Conservation (phyloP, 2,113 vertebrate species). For the Hipposideros armiger region DNA sequence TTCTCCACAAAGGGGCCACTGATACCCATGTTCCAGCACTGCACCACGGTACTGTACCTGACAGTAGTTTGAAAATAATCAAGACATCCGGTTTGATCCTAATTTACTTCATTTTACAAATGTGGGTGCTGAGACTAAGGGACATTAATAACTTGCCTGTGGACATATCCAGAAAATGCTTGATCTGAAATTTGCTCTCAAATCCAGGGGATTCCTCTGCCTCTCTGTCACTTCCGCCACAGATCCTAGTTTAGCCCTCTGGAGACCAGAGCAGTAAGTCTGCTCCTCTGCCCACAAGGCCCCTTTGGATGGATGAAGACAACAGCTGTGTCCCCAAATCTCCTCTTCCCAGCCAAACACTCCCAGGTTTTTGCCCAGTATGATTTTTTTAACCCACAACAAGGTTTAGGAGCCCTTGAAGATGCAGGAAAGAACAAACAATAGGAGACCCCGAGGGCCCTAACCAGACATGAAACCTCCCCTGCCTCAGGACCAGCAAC, state of each 20-base stretch:
- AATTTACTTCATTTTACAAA: conserved; percentile 19
- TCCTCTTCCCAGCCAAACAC: not conserved
- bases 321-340: not conserved
- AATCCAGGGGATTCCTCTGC: not conserved
- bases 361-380: conserved; percentile 17
- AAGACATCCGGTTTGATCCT: conserved; percentile 31
- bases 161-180: not conserved
- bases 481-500: not conserved
- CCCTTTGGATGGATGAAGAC: not conserved
- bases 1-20: not conserved
- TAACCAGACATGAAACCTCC: not conserved
- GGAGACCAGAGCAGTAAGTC: not conserved
- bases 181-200: conserved; percentile 37
- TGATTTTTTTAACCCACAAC: not conserved
- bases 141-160: not conserved
- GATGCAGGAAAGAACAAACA: conserved; percentile 34
- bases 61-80: not conserved
- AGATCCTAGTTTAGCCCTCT: not conserved
- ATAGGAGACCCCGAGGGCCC: not conserved
- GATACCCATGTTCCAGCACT: not conserved
- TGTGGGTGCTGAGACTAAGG: not conserved
- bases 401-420: conserved; percentile 43
- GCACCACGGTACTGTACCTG: not conserved
- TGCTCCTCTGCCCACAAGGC: not conserved
- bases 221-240: conserved; percentile 1